phyloP scores from a whole-genome alignment of 2,797 vertebrate species.

The Clarias platycephalus region DNA sequence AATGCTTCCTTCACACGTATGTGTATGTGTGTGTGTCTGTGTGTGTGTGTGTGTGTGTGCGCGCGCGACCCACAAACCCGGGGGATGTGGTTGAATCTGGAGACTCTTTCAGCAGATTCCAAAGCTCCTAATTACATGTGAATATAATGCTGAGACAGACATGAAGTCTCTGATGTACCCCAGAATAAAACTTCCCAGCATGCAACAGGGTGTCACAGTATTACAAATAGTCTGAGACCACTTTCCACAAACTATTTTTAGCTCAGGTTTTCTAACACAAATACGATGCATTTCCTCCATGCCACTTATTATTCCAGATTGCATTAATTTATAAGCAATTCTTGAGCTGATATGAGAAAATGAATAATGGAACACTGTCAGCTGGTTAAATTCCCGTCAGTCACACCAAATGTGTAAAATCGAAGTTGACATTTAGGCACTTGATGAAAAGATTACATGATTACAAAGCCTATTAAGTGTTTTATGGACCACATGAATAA shows the following conservation, averaged over 20 bases:
- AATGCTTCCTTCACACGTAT: conserved; percentile 9
- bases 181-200: conserved; percentile 30
- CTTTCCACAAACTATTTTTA: conserved; percentile 23
- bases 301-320: neutral
- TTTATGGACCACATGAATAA: conserved; percentile 9
- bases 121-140: conserved; percentile 35
- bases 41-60: neutral
- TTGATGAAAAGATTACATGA: conserved; percentile 26
- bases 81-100: conserved; percentile 26
- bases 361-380: conserved; percentile 28
- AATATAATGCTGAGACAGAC: conserved; percentile 35
- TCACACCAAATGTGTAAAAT: conserved; percentile 18
- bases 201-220: conserved; percentile 28
- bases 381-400: conserved; percentile 23
- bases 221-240: neutral
- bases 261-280: neutral
- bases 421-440: conserved; percentile 25
- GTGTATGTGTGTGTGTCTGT: neutral
- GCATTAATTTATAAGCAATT: neutral
- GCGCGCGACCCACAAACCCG: neutral
- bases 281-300: neutral
- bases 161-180: conserved; percentile 21
- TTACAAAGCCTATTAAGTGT: neutral
- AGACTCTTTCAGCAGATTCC: conserved; percentile 29
- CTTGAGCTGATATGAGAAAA: neutral